Base-by-base conservation (phyloP, 2,113 vertebrate species). In the Dolichotis patagonum region DNA sequence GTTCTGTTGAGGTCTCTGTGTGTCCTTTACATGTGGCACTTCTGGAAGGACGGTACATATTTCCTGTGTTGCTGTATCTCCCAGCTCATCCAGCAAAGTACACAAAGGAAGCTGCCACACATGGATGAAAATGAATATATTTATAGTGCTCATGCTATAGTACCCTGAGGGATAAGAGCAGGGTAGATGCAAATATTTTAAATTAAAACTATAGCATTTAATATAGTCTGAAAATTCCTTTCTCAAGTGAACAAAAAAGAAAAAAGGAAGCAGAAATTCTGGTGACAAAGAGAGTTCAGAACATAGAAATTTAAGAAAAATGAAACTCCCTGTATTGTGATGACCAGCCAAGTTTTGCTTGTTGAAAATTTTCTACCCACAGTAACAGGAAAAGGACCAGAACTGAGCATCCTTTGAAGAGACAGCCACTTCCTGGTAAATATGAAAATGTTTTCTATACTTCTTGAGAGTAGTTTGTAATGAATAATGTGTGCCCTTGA, bases 401-500 rank as follows among this genome's bases (percentile, higher is more conserved):
- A 96, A 38, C 35, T n/a, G 10, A 0, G 0, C 5, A 22, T 94
- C 67, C 69, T 98, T 97, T 90, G 89, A 28, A 1, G 7, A 92
- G 69, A 95, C 69, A 80, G 49, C 93, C n/a, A 1, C 20, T 91
- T 95, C 63, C 92, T 0, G 0, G 92, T 90, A 95, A 26, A 91
- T 58, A 60, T 17, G 62, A 88, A 90, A 96, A 91, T 84, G 28
- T 80, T 26, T 63, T 95, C 77, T 95, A 58, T 84, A 63, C 56
- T 86, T 82, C 35, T 80, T 69, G 16, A 95, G 93, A 97, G 28
- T 24, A 28, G 20, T 80, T 91, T 0, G 87, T 52, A 97, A 81
- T 75, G 41, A 98, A 92, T 96, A 96, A 95, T 58, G n/a, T 86
- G 62, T 49, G 43, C 71, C 85, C 84, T 97, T 97, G 91, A 92